A percentile compares a stretch with the other conserved stretches of the same genome.
Evolutionary conservation across 2,113 vertebrate genomes (phyloP).

Genomic region (Oncorhynchus nerka): DNA sequence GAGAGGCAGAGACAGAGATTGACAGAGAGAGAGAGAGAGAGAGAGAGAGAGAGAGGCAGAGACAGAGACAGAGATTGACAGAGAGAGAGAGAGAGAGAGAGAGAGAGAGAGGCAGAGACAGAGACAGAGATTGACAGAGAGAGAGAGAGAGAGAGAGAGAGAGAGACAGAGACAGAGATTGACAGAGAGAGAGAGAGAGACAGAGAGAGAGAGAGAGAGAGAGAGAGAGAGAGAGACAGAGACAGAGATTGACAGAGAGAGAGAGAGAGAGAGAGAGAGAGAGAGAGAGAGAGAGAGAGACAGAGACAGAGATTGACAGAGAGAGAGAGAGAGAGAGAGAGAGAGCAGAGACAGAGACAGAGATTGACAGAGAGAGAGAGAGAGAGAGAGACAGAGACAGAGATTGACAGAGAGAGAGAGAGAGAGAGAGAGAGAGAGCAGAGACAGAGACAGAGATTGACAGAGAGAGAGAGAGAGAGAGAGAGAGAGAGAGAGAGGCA

Average conservation of each 20-base stretch:
- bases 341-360: no score
- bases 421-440: not conserved
- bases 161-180: no score
- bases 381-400: not conserved
- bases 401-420: not conserved
- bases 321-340: no score
- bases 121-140: not conserved
- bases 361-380: not conserved
- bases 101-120: no score
- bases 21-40: no score
- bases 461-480: no score
- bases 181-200: not conserved
- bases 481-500: not conserved
- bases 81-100: no score
- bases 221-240: no score
- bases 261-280: not conserved
- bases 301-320: not conserved
- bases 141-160: fast-evolving
- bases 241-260: no score
- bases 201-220: no score
- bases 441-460: not conserved
- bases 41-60: not conserved
- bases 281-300: not conserved
- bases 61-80: no score
- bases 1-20: no score